phyloP scores from a whole-genome alignment of 37 sponge, comb jelly and placozoan species.

The Halisarca cf. caerulea region DNA sequence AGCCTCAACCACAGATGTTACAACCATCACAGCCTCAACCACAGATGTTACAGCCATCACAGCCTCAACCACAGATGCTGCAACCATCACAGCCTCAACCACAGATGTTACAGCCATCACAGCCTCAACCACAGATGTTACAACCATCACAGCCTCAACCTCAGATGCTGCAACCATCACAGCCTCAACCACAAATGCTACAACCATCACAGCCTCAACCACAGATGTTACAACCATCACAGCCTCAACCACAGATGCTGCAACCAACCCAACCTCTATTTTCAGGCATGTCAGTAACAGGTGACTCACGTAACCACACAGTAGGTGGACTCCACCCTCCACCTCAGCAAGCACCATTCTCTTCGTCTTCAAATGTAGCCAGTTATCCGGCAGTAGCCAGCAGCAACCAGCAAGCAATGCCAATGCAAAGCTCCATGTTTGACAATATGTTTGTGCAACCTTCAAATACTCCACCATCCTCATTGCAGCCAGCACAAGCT shows the following conservation, averaged over 20 bases:
- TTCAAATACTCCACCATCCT: too few species aligned
- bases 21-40: neutral
- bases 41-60: neutral
- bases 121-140: neutral
- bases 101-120: neutral
- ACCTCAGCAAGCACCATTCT: too few species aligned
- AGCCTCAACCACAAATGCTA: neutral
- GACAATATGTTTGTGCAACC: too few species aligned
- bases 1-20: too few species aligned
- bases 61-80: neutral
- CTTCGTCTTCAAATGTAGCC: too few species aligned
- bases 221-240: neutral
- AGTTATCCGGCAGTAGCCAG: too few species aligned
- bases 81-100: neutral
- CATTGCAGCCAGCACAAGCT: too few species aligned
- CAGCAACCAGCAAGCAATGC: too few species aligned
- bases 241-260: neutral
- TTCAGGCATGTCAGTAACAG: too few species aligned
- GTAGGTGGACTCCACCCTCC: too few species aligned
- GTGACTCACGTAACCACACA: too few species aligned
- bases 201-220: neutral
- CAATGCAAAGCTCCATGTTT: too few species aligned
- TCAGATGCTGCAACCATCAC: neutral
- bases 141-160: neutral
- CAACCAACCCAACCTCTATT: neutral